phyloP scores from a whole-genome alignment of 2,797 vertebrate genomes.

The Notolepis coatsorum region DNA sequence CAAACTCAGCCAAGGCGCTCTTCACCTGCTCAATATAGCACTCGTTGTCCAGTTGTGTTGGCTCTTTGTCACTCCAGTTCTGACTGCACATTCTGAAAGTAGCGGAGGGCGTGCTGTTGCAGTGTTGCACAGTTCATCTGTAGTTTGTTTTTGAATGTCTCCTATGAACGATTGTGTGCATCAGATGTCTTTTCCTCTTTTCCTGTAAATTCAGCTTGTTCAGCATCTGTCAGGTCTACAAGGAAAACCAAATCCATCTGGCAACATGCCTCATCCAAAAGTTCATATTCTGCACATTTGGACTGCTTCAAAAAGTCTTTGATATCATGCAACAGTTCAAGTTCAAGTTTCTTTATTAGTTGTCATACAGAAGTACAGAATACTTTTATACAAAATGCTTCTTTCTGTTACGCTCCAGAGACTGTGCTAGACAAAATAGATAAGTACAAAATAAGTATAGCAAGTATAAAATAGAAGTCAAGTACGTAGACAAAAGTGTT shows the following conservation, averaged over 20 bases:
- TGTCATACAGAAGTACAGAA: too few relatives aligned
- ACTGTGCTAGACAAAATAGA: too few relatives aligned
- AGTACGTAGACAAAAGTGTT: too few relatives aligned
- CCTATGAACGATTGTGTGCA: slow-evolving; percentile 21
- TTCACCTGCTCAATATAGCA: slow-evolving; percentile 19
- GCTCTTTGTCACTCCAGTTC: slow-evolving; percentile 11
- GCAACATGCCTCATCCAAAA: slow-evolving; percentile 21
- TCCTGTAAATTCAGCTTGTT: slow-evolving; percentile 27
- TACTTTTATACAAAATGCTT: too few relatives aligned
- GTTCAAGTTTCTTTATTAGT: too few relatives aligned
- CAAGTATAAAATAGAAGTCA: too few relatives aligned
- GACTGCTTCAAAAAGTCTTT: slow-evolving; percentile 20
- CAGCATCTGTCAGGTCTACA: slow-evolving; percentile 13
- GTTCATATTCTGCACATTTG: slow-evolving; percentile 19
- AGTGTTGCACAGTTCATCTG: slow-evolving; percentile 6
- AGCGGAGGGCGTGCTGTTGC: slow-evolving; percentile 11
- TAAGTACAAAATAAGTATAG: too few relatives aligned
- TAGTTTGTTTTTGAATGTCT: slow-evolving; percentile 12
- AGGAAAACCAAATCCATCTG: slow-evolving; percentile 27
- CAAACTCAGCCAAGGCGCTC: slow-evolving; percentile 29
- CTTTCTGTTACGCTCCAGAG: too few relatives aligned
- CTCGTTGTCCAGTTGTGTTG: slow-evolving; percentile 13
- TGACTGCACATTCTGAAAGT: slow-evolving; percentile 14
- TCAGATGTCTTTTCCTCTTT: slow-evolving; percentile 9
- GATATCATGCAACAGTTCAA: slow-evolving; percentile 26